phyloP scores from a whole-genome alignment of 2,797 vertebrate genomes.

The Betta splendens region DNA sequence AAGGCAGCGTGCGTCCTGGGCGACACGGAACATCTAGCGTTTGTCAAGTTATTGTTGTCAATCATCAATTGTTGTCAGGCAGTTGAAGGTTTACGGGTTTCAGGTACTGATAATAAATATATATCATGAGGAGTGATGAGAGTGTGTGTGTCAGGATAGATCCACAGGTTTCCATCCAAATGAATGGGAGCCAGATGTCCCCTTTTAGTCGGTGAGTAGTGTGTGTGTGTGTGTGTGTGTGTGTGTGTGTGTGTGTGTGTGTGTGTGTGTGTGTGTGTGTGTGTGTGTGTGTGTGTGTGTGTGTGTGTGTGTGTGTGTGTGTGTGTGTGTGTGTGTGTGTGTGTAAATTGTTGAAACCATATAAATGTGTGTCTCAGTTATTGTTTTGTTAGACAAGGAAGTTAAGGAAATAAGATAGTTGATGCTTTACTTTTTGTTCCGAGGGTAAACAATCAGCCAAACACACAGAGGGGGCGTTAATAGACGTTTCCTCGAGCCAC shows the following conservation, averaged over 20 bases:
- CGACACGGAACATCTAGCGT: conserved; percentile 25
- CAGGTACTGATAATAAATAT: conserved; percentile 4
- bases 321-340: conserved; percentile 4
- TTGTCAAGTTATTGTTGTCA: no score
- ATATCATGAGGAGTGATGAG: neutral
- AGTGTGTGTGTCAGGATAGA: neutral
- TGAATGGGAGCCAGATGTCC: conserved; percentile 64
- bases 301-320: conserved; percentile 4
- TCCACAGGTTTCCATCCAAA: conserved; percentile 58
- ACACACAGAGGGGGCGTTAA: neutral
- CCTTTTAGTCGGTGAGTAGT: conserved; percentile 35
- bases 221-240: conserved; percentile 15
- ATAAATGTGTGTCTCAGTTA: no score
- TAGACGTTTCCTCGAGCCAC: conserved; percentile 1
- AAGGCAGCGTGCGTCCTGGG: conserved; percentile 16
- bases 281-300: neutral
- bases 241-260: neutral
- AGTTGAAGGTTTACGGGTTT: conserved; percentile 21
- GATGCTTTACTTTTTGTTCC: conserved; percentile 7
- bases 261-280: conserved; percentile 3
- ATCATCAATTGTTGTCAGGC: conserved; percentile 59
- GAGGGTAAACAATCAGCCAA: neutral
- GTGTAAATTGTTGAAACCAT: no score
- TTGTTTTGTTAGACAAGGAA: no score
- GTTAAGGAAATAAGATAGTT: no score